phyloP scores from a whole-genome alignment of 1,140 invertebrate genomes.

The Sycophila sp. region DNA sequence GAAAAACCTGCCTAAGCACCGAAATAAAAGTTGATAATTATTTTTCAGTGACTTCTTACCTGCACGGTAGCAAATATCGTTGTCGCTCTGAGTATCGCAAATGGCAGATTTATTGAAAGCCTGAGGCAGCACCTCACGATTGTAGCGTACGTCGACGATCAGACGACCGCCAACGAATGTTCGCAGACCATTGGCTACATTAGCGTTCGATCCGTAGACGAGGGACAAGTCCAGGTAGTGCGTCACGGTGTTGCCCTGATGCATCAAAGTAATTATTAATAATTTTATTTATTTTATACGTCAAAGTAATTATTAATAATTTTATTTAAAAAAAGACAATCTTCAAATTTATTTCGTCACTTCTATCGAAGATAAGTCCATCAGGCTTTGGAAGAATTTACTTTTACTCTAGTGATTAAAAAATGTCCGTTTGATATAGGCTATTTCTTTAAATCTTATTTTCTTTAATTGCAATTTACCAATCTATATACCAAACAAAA shows the following conservation, averaged over 20 bases:
- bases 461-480: too few species aligned
- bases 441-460: too few species aligned
- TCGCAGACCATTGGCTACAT: slow-evolving; percentile 73
- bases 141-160: slow-evolving; percentile 70
- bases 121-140: slow-evolving; percentile 77
- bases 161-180: slow-evolving; percentile 74
- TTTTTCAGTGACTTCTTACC: too few species aligned
- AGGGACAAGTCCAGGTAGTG: slow-evolving; percentile 86
- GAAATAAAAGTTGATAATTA: too few species aligned
- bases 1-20: too few species aligned
- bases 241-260: slow-evolving; percentile 81
- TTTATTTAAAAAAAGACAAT: neutral
- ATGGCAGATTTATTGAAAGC: slow-evolving; percentile 72
- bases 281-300: too few species aligned
- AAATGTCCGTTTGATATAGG: too few species aligned
- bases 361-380: too few species aligned
- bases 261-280: neutral
- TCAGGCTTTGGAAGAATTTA: too few species aligned
- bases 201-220: slow-evolving; percentile 81
- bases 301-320: neutral
- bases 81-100: slow-evolving; percentile 66
- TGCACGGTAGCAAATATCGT: slow-evolving; percentile 76
- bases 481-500: too few species aligned
- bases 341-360: too few species aligned
- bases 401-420: too few species aligned